Base-by-base conservation (phyloP, 2,888 invertebrate species). In the Drosophila fulvimacula region DNA sequence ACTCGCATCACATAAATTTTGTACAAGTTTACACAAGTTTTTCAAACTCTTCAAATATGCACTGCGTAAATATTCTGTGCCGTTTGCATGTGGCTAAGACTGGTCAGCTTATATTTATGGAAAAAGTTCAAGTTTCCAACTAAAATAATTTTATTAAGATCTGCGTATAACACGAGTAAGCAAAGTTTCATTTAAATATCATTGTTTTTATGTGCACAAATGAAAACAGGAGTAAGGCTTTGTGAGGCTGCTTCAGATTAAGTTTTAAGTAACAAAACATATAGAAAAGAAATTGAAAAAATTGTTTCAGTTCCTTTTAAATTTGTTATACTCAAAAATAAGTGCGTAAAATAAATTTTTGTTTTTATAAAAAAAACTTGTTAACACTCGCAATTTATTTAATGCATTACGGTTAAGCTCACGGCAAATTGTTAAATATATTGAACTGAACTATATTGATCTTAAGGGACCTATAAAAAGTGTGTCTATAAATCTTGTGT, bases 31-130 rank as follows among this genome's bases (percentile, higher is more conserved):
- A 3, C 5, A n/a, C n/a, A 46, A 46, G 27, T 27, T 46, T 27
- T 27, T 5, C 10, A n/a, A 27, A n/a, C 27, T 46, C n/a, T n/a
- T 46, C 10, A 46, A 46, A 46, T 46, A n/a, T 46, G 46, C n/a
- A 27, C 5, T n/a, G 46, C n/a, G 5, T n/a, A 42, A 27, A 46
- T n/a, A 27, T n/a, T 5, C 3, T 27, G 24, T 2, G 5, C 2
- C 19, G 0, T 13, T 19, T 21, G 27, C 0, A 10, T 27, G 46
- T n/a, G n/a, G 0, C n/a, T 27, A 10, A 46, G 15, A n/a, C 19
- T 10, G 39, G 17, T 4, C 17, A 39, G 17, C 7, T 42, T 19
- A 39, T 17, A 17, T 42, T 42, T 42, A 42, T 42, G 44, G 21
- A 42, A 42, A 11, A 21, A 42, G 19, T 42, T 19, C 2, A 42